phyloP scores from a whole-genome alignment of 2,113 vertebrate genomes.

The Riparia riparia region DNA sequence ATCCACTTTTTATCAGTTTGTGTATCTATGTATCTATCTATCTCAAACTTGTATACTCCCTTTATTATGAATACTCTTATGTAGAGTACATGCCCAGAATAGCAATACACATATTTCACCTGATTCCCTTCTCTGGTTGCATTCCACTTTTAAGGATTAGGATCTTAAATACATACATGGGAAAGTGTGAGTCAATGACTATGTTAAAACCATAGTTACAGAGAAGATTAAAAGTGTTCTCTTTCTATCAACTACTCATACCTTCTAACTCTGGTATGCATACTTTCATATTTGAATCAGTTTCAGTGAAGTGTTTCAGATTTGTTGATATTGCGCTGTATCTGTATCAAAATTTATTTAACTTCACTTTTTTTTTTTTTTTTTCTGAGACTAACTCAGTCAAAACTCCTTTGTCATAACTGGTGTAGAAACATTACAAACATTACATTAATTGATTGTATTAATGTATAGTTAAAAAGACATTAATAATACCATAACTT shows the following conservation, averaged over 20 bases:
- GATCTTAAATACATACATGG: slow-evolving; percentile 7
- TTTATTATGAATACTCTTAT: neutral
- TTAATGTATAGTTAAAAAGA: neutral
- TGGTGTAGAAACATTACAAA: neutral
- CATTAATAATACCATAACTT: neutral
- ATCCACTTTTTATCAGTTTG: slow-evolving; percentile 24
- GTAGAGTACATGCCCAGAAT: neutral
- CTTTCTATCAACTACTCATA: neutral
- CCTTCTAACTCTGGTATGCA: neutral
- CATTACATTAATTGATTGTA: neutral
- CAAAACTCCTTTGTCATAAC: neutral
- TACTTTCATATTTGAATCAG: neutral
- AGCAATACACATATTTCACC: neutral
- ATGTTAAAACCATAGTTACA: neutral
- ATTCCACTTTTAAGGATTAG: slow-evolving; percentile 17
- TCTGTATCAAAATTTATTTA: neutral
- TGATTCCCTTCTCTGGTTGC: neutral
- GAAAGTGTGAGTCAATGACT: neutral
- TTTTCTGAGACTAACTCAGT: neutral
- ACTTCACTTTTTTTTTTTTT: neutral
- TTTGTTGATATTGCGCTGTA: neutral
- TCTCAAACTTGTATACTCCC: neutral
- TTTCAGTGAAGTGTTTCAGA: neutral
- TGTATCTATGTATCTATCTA: slow-evolving; percentile 38
- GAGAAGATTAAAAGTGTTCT: neutral